phyloP scores from a whole-genome alignment of 2,797 vertebrate species.

The Rhincodon typus region DNA sequence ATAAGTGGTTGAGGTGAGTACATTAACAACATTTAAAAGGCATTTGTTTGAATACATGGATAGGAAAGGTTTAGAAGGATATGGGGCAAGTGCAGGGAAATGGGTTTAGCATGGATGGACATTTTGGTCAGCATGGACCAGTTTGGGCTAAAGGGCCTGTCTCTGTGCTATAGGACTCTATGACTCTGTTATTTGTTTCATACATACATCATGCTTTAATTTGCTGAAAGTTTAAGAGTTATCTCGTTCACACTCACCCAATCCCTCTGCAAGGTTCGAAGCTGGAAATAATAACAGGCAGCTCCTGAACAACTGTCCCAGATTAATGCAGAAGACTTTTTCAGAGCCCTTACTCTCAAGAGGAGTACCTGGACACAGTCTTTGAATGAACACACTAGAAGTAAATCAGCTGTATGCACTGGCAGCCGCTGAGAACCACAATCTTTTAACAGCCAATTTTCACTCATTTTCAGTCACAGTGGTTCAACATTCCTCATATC shows the following conservation, averaged over 20 bases:
- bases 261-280: not conserved
- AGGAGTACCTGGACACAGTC: not conserved
- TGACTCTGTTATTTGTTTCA: not conserved
- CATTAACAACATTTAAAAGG: too few relatives aligned
- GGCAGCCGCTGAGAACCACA: not conserved
- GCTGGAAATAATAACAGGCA: not conserved
- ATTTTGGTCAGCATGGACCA: too few relatives aligned
- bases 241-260: not conserved
- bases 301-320: not conserved
- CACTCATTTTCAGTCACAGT: too few relatives aligned
- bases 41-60: too few relatives aligned
- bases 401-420: not conserved
- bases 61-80: too few relatives aligned
- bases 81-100: too few relatives aligned
- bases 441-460: too few relatives aligned
- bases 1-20: too few relatives aligned
- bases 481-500: too few relatives aligned
- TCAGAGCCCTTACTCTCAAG: not conserved
- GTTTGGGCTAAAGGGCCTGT: too few relatives aligned
- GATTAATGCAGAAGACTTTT: not conserved
- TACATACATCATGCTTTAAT: not conserved
- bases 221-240: not conserved
- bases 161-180: too few relatives aligned
- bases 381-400: not conserved
- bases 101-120: too few relatives aligned